Conservation (phyloP, 2,888 invertebrate genomes). For the Xylota sylvarum region DNA sequence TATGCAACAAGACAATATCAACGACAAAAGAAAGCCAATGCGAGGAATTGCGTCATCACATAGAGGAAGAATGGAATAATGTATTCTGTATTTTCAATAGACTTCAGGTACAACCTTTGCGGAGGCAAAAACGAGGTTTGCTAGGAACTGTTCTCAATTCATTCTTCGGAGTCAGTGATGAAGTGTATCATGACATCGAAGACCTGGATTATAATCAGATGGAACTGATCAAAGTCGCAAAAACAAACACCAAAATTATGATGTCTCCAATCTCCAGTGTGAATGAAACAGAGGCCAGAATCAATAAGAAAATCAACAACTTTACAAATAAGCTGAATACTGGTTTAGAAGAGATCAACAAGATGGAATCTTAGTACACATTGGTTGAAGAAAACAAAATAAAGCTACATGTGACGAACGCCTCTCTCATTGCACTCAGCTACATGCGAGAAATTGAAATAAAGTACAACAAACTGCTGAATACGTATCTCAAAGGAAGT, state of each 20-base stretch:
- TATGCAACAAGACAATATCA: constrained; percentile 7
- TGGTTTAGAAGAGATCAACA: constrained; percentile 28
- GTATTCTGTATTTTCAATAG: background rate
- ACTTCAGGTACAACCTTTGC: constrained; percentile 22
- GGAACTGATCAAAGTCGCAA: too few species aligned
- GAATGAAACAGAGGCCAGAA: too few species aligned
- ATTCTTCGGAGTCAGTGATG: too few species aligned
- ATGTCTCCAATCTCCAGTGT: too few species aligned
- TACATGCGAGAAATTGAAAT: too few species aligned
- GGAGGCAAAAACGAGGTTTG: constrained; percentile 6
- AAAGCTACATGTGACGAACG: too few species aligned
- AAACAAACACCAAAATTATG: too few species aligned
- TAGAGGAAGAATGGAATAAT: constrained; percentile 13
- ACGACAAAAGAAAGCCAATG: constrained; percentile 19
- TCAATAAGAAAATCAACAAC: constrained; percentile 16
- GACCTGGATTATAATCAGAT: too few species aligned
- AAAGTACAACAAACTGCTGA: constrained; percentile 32
- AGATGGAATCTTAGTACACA: constrained; percentile 22
- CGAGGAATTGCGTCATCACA: constrained; percentile 22
- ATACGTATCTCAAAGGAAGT: constrained; percentile 11
- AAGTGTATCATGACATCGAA: too few species aligned
- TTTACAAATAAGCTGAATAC: constrained; percentile 24
- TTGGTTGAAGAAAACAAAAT: too few species aligned
- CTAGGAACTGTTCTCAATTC: too few species aligned
- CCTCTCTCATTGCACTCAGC: constrained; percentile 26